Evolutionary conservation across 1,140 invertebrate genomes (phyloP).

Genomic region (Pseudomyrmex sp.): DNA sequence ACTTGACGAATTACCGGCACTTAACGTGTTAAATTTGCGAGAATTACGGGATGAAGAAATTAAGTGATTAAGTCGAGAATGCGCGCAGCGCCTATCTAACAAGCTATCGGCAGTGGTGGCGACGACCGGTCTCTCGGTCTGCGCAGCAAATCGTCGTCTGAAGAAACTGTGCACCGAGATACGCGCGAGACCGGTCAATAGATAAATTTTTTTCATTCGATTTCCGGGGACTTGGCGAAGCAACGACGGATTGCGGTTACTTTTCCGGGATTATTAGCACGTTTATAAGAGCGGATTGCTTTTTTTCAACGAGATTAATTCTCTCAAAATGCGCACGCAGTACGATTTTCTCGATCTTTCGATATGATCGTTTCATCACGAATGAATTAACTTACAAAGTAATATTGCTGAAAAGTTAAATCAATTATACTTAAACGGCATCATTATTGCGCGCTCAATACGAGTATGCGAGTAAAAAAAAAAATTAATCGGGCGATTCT

Average conservation of each 20-base stretch:
- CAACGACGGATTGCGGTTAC: slow-evolving; percentile 23
- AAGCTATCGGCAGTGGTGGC: slow-evolving; percentile 48
- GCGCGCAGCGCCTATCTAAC: slow-evolving; percentile 5
- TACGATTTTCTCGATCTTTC: slow-evolving; percentile 3
- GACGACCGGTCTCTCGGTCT: slow-evolving; percentile 20
- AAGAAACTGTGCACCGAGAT: neutral
- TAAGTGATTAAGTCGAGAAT: slow-evolving; percentile 33
- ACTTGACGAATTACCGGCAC: slow-evolving; percentile 17
- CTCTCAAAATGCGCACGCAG: neutral
- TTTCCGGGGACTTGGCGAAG: slow-evolving; percentile 30
- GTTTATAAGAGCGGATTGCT: neutral
- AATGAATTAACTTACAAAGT: neutral
- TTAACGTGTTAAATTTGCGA: slow-evolving; percentile 33
- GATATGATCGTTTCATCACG: slow-evolving; percentile 6
- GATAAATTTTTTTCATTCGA: neutral
- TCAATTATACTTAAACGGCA: neutral
- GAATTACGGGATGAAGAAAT: slow-evolving; percentile 9
- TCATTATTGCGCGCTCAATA: neutral
- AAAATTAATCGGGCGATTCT: slow-evolving; percentile 20
- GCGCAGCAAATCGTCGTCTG: neutral
- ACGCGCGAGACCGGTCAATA: slow-evolving; percentile 23
- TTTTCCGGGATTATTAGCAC: slow-evolving; percentile 24
- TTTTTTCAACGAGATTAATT: neutral
- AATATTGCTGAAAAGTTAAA: slow-evolving; percentile 17
- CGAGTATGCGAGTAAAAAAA: neutral